Conservation (phyloP, 2,888 invertebrate species). For the Pristionchus maxplancki region DNA sequence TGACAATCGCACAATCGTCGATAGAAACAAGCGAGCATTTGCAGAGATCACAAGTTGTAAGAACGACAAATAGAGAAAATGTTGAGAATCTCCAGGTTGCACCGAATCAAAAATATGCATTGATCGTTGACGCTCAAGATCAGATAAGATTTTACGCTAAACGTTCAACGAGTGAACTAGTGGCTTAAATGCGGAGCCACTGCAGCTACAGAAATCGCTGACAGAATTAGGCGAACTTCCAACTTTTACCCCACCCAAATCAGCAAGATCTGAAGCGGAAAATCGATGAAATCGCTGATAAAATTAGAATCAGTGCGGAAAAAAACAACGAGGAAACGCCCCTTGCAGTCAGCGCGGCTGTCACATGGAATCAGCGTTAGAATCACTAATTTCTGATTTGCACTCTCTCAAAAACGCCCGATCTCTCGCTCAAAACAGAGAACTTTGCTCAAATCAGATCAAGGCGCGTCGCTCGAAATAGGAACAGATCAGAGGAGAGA, state of each 20-base stretch:
- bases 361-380: slow-evolving; percentile 15
- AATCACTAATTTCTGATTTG: neutral
- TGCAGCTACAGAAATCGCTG: neutral
- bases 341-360: neutral
- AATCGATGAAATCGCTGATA: neutral
- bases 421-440: neutral
- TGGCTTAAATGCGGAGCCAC: too few relatives aligned
- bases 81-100: too few relatives aligned
- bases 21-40: too few relatives aligned
- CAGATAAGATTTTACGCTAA: too few relatives aligned
- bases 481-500: neutral
- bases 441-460: neutral
- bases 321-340: slow-evolving; percentile 2
- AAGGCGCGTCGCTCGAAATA: neutral
- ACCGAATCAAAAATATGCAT: too few relatives aligned
- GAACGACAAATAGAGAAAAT: too few relatives aligned
- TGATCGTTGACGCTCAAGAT: too few relatives aligned
- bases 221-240: neutral
- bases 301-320: neutral
- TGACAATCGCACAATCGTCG: too few relatives aligned
- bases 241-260: neutral
- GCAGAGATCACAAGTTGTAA: too few relatives aligned
- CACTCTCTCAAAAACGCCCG: neutral
- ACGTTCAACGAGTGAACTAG: too few relatives aligned
- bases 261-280: neutral